Evolutionary conservation across 2,888 invertebrate species (phyloP).

Genomic region (Drosophila pseudotakahashii): DNA sequence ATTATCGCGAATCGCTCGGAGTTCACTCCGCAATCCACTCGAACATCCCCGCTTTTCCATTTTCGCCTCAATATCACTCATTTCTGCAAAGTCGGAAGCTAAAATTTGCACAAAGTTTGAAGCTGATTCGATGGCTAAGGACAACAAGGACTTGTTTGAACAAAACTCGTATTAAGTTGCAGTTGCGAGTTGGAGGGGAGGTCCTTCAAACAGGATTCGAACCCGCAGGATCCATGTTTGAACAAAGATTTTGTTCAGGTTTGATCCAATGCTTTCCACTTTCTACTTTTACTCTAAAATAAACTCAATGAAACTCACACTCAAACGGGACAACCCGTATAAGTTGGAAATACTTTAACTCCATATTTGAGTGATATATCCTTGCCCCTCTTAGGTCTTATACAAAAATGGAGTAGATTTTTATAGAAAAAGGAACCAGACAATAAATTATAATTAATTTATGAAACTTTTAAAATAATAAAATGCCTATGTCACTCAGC

Average conservation of each 20-base stretch:
- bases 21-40: conserved; percentile 2
- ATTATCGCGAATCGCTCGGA: conserved; percentile 31
- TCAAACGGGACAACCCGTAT: not conserved
- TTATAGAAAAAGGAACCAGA: too few species aligned
- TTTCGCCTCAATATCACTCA: conserved; percentile 9
- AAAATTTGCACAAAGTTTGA: not conserved
- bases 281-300: not conserved
- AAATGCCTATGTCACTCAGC: too few species aligned
- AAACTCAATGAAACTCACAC: not conserved
- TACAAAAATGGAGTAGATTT: not conserved
- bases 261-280: conserved; percentile 10
- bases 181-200: conserved; percentile 10
- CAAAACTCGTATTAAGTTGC: not conserved
- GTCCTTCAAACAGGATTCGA: not conserved
- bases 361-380: not conserved
- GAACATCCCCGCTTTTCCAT: not conserved
- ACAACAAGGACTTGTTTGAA: not conserved
- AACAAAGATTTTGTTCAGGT: not conserved
- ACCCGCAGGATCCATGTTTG: not conserved
- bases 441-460: too few species aligned
- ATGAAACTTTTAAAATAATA: too few species aligned
- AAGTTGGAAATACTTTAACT: not conserved
- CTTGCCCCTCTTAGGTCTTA: not conserved
- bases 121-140: not conserved
- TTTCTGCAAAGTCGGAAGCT: conserved; percentile 29